phyloP scores from a whole-genome alignment of 2,113 vertebrate species.

The Paralichthys olivaceus region DNA sequence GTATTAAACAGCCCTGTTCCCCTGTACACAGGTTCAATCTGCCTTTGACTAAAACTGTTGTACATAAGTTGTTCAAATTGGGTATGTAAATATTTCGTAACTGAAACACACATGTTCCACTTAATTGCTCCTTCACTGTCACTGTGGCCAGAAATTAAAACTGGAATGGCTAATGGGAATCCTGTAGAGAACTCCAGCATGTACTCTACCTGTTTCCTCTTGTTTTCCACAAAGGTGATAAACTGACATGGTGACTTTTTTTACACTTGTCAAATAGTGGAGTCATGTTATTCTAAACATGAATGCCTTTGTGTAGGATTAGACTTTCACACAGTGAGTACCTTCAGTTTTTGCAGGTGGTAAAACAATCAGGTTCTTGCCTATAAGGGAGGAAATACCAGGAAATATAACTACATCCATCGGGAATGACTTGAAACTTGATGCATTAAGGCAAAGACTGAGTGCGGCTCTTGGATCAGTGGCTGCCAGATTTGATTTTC shows the following conservation, averaged over 20 bases:
- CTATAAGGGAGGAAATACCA: background rate
- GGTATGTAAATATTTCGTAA: conserved; percentile 61
- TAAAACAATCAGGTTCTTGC: background rate
- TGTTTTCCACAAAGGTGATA: background rate
- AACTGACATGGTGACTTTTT: background rate
- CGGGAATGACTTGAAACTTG: background rate
- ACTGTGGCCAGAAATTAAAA: conserved; percentile 33
- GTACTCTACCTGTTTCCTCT: conserved; percentile 1
- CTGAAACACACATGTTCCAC: conserved; percentile 8
- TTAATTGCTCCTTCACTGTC: conserved; percentile 18
- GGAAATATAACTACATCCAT: conserved; percentile 1
- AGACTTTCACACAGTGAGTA: conserved; percentile 1
- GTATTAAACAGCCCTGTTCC: conserved; percentile 11
- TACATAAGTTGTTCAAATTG: conserved; percentile 38
- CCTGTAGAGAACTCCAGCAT: background rate
- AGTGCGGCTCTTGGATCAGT: too few relatives aligned
- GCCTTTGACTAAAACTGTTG: conserved; percentile 55
- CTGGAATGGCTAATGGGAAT: background rate
- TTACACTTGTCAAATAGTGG: conserved; percentile 12
- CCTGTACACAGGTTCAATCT: conserved; percentile 19
- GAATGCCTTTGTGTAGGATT: conserved; percentile 36
- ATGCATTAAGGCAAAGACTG: background rate
- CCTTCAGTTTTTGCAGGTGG: background rate
- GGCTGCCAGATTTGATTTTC: too few relatives aligned
- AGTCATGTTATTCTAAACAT: conserved; percentile 5